Evolutionary conservation across 2,888 invertebrate species (phyloP).

Genomic region (Amphipoea oculea): DNA sequence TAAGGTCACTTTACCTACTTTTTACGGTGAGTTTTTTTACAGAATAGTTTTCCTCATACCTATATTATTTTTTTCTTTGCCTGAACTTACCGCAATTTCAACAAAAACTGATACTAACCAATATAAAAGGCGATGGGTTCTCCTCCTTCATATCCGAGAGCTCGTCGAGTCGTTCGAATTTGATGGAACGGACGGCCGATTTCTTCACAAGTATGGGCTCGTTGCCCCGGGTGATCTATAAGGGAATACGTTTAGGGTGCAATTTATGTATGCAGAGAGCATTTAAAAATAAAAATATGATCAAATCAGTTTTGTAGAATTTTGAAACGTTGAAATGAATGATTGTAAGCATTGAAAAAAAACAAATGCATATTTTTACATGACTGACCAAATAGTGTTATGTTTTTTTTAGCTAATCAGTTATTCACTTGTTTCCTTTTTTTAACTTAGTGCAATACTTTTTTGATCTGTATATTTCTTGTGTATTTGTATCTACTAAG

Average conservation of each 20-base stretch:
- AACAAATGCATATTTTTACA: background rate
- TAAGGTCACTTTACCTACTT: no score
- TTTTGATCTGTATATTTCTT: background rate
- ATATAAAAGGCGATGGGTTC: slow-evolving; percentile 88
- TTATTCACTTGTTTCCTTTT: background rate
- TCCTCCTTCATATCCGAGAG: slow-evolving; percentile 88
- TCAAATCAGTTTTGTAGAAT: background rate
- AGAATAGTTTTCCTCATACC: background rate
- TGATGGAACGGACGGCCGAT: slow-evolving; percentile 88
- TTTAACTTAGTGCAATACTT: background rate
- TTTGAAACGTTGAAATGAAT: background rate
- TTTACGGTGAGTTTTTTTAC: no score
- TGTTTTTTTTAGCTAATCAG: no score
- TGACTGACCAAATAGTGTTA: no score
- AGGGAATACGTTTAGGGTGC: slow-evolving; percentile 49
- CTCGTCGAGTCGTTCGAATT: slow-evolving; percentile 79
- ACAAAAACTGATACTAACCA: slow-evolving; percentile 78
- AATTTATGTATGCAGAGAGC: slow-evolving; percentile 13
- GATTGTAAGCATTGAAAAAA: no score
- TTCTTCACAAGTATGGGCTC: slow-evolving; percentile 80
- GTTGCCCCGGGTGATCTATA: slow-evolving; percentile 71
- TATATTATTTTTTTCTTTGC: background rate
- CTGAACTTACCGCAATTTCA: slow-evolving; percentile 6
- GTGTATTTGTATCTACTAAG: background rate
- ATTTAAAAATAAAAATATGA: background rate